Percentiles rank a stretch among this genome's conserved stretches.
These are phyloP conservation scores for Tenthredo livida DNA, from an alignment of 2,888 invertebrate species.

Conservation along the genomic window DNA sequence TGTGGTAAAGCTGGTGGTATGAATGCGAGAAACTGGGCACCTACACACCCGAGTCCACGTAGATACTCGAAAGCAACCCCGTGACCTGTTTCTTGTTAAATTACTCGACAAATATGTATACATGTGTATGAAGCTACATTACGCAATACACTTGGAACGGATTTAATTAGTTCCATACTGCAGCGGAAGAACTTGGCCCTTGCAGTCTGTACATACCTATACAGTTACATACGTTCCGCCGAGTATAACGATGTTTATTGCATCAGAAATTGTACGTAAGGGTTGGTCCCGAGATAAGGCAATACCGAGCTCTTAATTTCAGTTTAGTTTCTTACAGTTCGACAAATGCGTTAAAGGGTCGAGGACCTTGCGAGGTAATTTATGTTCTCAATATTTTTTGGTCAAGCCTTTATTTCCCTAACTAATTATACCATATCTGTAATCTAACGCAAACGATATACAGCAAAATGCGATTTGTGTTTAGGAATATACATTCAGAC, in stretches of 20 bases:
- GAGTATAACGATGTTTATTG: not conserved
- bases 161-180: slow-evolving; percentile 38
- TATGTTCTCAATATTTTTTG: not conserved
- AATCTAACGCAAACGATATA: not conserved
- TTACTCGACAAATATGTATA: slow-evolving; percentile 46
- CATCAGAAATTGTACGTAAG: not conserved
- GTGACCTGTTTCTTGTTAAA: slow-evolving; percentile 51
- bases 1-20: slow-evolving; percentile 11
- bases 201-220: not conserved
- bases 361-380: not conserved
- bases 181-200: slow-evolving; percentile 18
- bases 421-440: not conserved
- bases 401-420: not conserved
- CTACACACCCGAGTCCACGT: slow-evolving; percentile 12
- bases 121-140: not conserved
- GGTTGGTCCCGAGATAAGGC: not conserved
- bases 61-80: slow-evolving; percentile 34
- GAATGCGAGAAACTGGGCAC: slow-evolving; percentile 33
- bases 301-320: not conserved
- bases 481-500: not conserved
- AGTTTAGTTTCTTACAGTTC: not conserved
- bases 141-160: slow-evolving; percentile 47
- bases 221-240: not conserved
- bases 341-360: not conserved
- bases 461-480: not conserved